These are phyloP conservation scores for Acrocyrtus sp. DNA, from an alignment of 2,888 invertebrate species.

Conservation along the genomic window DNA sequence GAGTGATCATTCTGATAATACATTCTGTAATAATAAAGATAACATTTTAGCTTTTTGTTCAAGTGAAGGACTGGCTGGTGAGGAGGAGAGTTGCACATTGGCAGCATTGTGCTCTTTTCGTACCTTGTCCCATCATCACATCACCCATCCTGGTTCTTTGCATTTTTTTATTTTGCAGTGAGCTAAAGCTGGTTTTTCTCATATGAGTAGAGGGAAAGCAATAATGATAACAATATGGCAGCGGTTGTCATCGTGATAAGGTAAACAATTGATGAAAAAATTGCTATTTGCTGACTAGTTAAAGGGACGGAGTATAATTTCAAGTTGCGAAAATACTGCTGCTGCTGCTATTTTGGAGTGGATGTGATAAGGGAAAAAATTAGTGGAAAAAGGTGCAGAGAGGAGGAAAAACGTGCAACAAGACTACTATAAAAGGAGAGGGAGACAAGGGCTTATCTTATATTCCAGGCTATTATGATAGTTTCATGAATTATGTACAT, in stretches of 20 bases:
- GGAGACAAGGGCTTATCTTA: conserved; percentile 25
- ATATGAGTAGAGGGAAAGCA: no score
- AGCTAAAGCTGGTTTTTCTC: no score
- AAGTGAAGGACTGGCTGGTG: no score
- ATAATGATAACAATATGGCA: no score
- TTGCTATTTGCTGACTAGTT: not conserved
- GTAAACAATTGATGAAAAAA: not conserved
- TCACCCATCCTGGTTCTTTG: no score
- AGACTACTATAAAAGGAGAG: not conserved
- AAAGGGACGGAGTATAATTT: not conserved
- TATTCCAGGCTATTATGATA: not conserved
- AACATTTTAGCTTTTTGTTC: no score
- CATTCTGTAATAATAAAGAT: not conserved
- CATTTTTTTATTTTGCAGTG: no score
- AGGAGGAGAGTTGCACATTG: no score
- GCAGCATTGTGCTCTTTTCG: no score
- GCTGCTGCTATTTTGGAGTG: not conserved
- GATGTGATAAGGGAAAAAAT: not conserved
- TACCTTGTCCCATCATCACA: no score
- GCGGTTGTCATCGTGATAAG: not conserved
- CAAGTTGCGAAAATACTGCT: no score
- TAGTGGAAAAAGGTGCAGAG: no score
- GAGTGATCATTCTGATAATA: not conserved
- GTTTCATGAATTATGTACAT: not conserved
- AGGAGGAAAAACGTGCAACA: not conserved